Base-by-base conservation (phyloP, 2,113 vertebrate genomes). In the Sprattus sprattus region DNA sequence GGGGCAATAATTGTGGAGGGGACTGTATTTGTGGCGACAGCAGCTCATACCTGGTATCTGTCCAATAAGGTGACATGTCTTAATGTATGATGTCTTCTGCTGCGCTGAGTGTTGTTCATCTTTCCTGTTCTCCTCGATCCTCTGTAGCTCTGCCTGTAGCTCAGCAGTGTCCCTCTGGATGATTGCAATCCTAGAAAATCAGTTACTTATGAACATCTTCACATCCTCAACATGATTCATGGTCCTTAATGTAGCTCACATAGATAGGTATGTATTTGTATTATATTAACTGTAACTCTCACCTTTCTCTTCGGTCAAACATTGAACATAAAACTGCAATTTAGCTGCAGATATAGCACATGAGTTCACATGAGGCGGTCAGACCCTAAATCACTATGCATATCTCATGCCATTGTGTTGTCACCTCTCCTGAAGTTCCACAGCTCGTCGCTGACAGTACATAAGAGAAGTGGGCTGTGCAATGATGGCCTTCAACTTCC, bases 361-460 rank as follows among this genome's bases (percentile, higher is more conserved):
- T 10, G n/a, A 2, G 13, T 28, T 28, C 25, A 32, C 11, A 71
- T 13, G 11, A 71, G n/a, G 13, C 64, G 32, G 11, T 71, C 8
- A 13, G 11, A 71, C 25, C 3, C n/a, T 28, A 28, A 11, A 28
- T 32, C 64, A 28, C n/a, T 13, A 10, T 71, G 22, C 8, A 32
- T 10, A n/a, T n/a, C n/a, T 49, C 13, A 18, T 0, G n/a, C 13
- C 22, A 67, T 46, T 81, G 18, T 71, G 52, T 46, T 86, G 57
- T 92, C 88, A 97, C 96, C 94, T 94, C 45, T 94, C 85, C 82
- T 90, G 91, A 52, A 97, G 94, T 39, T 94, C 92, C 6, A 16
- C 28, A 50, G 89, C 90, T 92, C 91, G 93, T 88, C 91, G 94
- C 89, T 90, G 92, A 81, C 88, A 93, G 88, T 92, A 91, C 3